phyloP scores from a whole-genome alignment of 2,888 invertebrate species.

The Ophonus ardosiacus region DNA sequence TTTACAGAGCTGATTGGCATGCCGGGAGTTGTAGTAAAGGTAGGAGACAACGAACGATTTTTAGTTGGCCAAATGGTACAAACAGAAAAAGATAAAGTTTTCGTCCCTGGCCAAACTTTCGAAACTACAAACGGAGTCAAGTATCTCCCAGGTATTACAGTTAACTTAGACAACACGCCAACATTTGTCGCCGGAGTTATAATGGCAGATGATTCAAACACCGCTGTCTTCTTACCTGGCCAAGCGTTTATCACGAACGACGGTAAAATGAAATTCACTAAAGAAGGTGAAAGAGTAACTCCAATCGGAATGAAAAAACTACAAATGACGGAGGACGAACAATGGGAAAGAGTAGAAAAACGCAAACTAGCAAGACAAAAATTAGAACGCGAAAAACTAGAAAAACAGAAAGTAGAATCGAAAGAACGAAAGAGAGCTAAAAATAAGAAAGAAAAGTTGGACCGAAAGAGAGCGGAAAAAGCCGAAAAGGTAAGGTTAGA shows the following conservation, averaged over 20 bases:
- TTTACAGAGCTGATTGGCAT: conserved; percentile 78
- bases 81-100: conserved; percentile 83
- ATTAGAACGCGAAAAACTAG: conserved; percentile 54
- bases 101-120: conserved; percentile 87
- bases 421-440: conserved; percentile 59
- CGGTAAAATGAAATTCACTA: conserved; percentile 74
- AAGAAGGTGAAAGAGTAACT: conserved; percentile 66
- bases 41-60: conserved; percentile 84
- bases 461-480: conserved; percentile 52
- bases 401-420: conserved; percentile 62
- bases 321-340: conserved; percentile 68
- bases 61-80: conserved; percentile 85
- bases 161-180: conserved; percentile 83
- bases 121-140: conserved; percentile 82
- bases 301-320: conserved; percentile 68
- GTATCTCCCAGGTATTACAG: conserved; percentile 86
- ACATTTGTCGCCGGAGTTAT: conserved; percentile 86
- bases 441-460: conserved; percentile 62
- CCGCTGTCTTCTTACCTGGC: conserved; percentile 84
- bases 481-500: conserved; percentile 49
- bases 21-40: conserved; percentile 73
- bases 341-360: conserved; percentile 66
- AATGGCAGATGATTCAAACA: conserved; percentile 79
- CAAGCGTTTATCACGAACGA: conserved; percentile 80
- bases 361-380: conserved; percentile 62